Percentiles rank a stretch among this genome's conserved stretches.
Conservation (phyloP, 2,113 vertebrate genomes). For the Takifugu flavidus region DNA sequence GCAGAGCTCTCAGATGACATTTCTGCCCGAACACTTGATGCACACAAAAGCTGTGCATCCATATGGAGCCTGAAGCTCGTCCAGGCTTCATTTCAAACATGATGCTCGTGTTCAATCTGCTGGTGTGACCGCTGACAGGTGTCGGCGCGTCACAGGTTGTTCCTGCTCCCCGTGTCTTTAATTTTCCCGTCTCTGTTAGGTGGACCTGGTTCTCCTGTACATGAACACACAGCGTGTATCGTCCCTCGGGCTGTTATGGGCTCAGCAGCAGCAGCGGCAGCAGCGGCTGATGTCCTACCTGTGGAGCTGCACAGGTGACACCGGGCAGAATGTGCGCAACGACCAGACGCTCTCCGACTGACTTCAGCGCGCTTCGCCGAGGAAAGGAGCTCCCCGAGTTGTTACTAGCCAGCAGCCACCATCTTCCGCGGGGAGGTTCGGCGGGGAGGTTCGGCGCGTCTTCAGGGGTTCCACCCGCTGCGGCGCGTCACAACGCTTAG, state of each 20-base stretch:
- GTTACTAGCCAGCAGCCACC: constrained; percentile 45
- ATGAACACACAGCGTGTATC: no score
- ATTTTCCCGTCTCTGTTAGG: no score
- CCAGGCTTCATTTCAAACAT: no score
- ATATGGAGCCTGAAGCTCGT: constrained; percentile 7
- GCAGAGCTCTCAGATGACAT: constrained; percentile 25
- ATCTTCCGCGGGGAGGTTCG: constrained; percentile 25
- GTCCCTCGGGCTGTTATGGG: no score
- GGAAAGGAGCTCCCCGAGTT: constrained; percentile 32
- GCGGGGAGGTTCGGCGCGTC: constrained; percentile 14
- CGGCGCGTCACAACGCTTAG: constrained; percentile 13
- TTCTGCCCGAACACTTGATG: constrained; percentile 29
- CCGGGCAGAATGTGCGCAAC: constrained; percentile 17
- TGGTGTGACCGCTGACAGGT: constrained; percentile 45
- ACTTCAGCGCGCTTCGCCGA: constrained; percentile 41
- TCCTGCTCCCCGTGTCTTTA: no score
- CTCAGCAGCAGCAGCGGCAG: neutral
- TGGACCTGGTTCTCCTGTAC: no score
- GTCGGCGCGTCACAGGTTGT: no score
- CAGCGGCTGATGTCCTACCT: constrained; percentile 46
- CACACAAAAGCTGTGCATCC: constrained; percentile 12
- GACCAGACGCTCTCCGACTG: constrained; percentile 51
- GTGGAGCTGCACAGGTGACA: constrained; percentile 59
- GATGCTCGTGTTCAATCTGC: no score
- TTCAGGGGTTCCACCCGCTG: constrained; percentile 14